Conservation (phyloP, 2,888 invertebrate genomes). For the Sminthurinus aureus region DNA sequence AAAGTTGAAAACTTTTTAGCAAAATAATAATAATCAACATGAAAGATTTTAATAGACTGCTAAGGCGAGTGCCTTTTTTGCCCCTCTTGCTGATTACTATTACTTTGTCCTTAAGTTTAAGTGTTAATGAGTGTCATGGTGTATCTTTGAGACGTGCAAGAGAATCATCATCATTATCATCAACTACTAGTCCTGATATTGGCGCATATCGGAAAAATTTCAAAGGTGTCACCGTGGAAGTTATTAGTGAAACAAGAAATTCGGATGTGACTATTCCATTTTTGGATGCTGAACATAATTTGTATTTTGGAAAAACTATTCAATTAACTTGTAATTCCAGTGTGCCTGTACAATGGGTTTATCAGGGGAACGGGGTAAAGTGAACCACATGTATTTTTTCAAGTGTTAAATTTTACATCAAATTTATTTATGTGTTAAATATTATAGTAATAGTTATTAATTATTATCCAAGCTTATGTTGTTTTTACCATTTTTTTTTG, state of each 20-base stretch:
- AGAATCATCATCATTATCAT: not conserved
- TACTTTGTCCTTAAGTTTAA: not conserved
- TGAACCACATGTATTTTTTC: not conserved
- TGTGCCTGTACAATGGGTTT: slow-evolving; percentile 37
- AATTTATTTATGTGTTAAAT: not conserved
- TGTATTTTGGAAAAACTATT: slow-evolving; percentile 37
- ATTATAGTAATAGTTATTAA: not conserved
- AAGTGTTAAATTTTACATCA: not conserved
- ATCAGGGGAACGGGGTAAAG: slow-evolving; percentile 38
- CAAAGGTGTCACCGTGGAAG: slow-evolving; percentile 26
- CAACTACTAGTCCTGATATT: slow-evolving; percentile 14
- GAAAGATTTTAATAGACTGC: no score
- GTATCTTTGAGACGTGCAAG: not conserved
- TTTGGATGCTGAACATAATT: slow-evolving; percentile 36
- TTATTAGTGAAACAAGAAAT: slow-evolving; percentile 30
- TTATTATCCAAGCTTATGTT: not conserved
- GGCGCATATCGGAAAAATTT: slow-evolving; percentile 41
- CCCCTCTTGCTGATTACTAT: not conserved
- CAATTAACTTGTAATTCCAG: slow-evolving; percentile 35
- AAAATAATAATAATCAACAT: no score
- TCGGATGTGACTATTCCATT: slow-evolving; percentile 27
- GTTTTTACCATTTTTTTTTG: not conserved
- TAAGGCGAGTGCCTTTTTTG: no score
- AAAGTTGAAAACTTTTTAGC: no score
- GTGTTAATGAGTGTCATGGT: not conserved